Evolutionary conservation across 2,797 vertebrate genomes (phyloP).

Genomic region (Myiotriccus ornatus): DNA sequence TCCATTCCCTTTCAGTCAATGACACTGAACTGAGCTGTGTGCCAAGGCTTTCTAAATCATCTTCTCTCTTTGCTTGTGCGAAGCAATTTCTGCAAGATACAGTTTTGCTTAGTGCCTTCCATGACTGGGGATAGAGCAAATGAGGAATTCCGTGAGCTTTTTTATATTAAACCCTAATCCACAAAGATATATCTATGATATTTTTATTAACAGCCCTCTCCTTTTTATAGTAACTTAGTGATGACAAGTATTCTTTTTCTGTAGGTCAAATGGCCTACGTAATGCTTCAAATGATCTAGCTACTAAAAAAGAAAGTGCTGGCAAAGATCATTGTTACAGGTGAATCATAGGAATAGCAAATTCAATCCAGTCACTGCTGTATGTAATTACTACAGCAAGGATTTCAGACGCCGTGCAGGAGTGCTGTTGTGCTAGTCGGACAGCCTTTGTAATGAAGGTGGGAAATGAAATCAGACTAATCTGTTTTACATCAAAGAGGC

Average conservation of each 20-base stretch:
- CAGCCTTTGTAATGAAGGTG: background rate
- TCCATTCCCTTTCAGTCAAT: background rate
- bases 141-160: background rate
- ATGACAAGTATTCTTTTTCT: background rate
- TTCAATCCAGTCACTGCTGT: background rate
- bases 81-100: background rate
- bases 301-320: background rate
- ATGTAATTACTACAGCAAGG: background rate
- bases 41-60: background rate
- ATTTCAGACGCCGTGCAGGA: background rate
- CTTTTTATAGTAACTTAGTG: constrained; percentile 4
- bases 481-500: background rate
- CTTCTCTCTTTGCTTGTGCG: background rate
- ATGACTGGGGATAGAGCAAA: background rate
- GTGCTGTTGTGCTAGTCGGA: background rate
- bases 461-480: constrained; percentile 18
- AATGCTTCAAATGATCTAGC: background rate
- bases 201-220: constrained; percentile 2
- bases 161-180: background rate
- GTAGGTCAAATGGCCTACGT: background rate
- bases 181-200: background rate
- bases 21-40: background rate
- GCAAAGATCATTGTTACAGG: constrained; percentile 1
- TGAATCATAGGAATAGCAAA: background rate
- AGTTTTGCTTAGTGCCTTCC: background rate